These are phyloP conservation scores for Centruroides vittatus DNA, from an alignment of 1,140 invertebrate genomes.

Conservation along the genomic window DNA sequence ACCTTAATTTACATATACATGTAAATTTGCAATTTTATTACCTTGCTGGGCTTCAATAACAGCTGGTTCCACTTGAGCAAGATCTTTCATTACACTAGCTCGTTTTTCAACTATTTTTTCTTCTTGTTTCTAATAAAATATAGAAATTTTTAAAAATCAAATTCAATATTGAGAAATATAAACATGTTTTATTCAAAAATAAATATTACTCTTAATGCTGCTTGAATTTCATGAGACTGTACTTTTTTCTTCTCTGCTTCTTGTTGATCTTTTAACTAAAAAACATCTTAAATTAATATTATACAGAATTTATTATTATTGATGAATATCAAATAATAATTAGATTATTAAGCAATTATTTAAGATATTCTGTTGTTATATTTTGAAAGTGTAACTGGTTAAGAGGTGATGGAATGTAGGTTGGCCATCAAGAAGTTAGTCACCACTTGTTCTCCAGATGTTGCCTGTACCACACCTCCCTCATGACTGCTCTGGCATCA, in stretches of 20 bases:
- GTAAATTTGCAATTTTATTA: constrained; percentile 26
- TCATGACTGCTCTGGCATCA: too few species aligned
- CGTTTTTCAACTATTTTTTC: constrained; percentile 85
- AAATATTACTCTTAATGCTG: constrained; percentile 34
- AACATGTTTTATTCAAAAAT: not conserved
- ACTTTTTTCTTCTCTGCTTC: constrained; percentile 99
- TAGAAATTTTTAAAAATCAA: not conserved
- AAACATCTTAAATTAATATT: not conserved
- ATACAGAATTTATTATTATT: too few species aligned
- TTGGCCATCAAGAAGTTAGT: too few species aligned
- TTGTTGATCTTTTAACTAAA: constrained; percentile 82
- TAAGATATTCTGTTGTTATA: too few species aligned
- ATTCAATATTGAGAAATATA: not conserved
- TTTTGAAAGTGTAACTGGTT: too few species aligned
- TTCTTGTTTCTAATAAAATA: constrained; percentile 51
- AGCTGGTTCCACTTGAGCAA: constrained; percentile 93
- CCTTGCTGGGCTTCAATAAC: constrained; percentile 96
- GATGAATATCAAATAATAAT: too few species aligned
- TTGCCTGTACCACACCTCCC: too few species aligned
- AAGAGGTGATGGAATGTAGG: too few species aligned
- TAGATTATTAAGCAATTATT: too few species aligned
- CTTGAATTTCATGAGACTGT: constrained; percentile 93
- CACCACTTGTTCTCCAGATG: too few species aligned
- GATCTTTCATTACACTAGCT: constrained; percentile 81
- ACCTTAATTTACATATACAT: not conserved